Percentiles rank a stretch among this genome's conserved stretches.
Conservation (phyloP, 2,797 vertebrate genomes). For the Hyperoplus lanceolatus region DNA sequence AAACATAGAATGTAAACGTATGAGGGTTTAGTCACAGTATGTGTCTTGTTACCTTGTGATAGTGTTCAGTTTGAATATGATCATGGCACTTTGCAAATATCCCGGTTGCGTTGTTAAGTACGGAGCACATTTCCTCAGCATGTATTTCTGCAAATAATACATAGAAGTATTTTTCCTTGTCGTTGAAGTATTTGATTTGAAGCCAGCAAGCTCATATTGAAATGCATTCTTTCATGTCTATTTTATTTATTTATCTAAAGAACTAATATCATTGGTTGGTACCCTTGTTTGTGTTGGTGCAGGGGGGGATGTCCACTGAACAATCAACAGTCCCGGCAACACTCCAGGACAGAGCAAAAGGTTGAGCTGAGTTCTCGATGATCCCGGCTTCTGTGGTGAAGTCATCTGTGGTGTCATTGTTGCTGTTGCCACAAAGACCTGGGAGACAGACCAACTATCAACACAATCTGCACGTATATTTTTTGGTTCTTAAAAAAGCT, state of each 20-base stretch:
- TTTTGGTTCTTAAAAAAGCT: not conserved
- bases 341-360: constrained; percentile 86
- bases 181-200: not conserved
- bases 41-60: constrained; percentile 58
- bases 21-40: not conserved
- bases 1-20: not conserved
- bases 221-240: not conserved
- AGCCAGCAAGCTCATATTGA: not conserved
- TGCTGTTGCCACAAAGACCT: constrained; percentile 90
- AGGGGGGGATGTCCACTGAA: constrained; percentile 36
- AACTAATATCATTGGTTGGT: not conserved
- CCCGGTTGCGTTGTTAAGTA: constrained; percentile 72
- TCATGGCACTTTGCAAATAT: constrained; percentile 84
- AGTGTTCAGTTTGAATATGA: constrained; percentile 74
- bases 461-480: not conserved
- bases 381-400: constrained; percentile 87
- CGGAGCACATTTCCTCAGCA: constrained; percentile 73
- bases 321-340: constrained; percentile 45
- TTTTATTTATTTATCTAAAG: not conserved
- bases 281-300: constrained; percentile 84
- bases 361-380: constrained; percentile 79
- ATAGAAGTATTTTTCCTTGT: not conserved
- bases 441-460: not conserved
- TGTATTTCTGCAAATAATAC: constrained; percentile 74
- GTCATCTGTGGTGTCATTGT: constrained; percentile 86